Base-by-base conservation (phyloP, 23 tunicate genomes). In the Ciona savignyi region DNA sequence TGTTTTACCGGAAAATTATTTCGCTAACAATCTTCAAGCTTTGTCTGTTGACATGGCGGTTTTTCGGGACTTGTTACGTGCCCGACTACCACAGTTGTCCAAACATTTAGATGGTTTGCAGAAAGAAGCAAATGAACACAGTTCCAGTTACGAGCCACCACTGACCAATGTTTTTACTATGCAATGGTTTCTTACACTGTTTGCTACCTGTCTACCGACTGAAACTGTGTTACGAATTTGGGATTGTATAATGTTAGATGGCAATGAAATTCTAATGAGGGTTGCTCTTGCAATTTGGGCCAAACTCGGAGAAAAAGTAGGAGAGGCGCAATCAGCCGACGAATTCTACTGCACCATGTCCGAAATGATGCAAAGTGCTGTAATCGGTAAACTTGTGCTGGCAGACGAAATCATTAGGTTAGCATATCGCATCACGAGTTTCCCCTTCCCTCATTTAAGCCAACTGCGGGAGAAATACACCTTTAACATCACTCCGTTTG, bases 81-180 rank as follows among this genome's bases (percentile, higher is more conserved):
- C 65, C 29, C 69, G 84, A 25, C 64, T 80, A 19, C 99, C 95
- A 4, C 81, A 83, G 70, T 72, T 94, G 3, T 79, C 93, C 0
- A 64, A 63, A 29, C 95, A 87, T 66, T 80, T 94, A 29, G 89
- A 86, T 65, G 66, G 23, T 66, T 81, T 94, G 31, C 93, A 87
- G 71, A 74, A 75, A 71, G 78, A 81, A 80, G 92, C 98, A 0
- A 94, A 86, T 63, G 80, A 83, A 70, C 76, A 88, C 32, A 81
- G 86, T 28, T 79, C 87, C 20, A 75, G 70, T 34, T 87, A 94
- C 66, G 99, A 94, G 60, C 99, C 99, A 1, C 99, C 99, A 0
- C 70, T 94, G n/a, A 87, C 95, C 35, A 94, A 86, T 79, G 95
- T 87, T n/a, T 94, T 86, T 67, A 94, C 94, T 30, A 94, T 94